Evolutionary conservation across 2,888 invertebrate species (phyloP).

Genomic region (Dryomyza anilis): DNA sequence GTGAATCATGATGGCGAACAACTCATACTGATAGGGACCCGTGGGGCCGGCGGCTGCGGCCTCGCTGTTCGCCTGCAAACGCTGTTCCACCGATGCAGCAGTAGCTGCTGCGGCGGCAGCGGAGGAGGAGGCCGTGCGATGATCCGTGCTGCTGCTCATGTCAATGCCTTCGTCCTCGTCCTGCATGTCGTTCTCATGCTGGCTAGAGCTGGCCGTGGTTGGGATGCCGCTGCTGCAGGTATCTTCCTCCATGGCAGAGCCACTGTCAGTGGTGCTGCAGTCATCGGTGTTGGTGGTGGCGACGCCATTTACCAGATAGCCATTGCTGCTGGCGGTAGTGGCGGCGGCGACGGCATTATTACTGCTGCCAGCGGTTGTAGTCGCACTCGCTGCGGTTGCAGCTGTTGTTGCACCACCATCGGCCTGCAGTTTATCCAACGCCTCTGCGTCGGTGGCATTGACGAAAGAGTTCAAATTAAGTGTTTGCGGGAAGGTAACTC

Average conservation of each 20-base stretch:
- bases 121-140: constrained; percentile 41
- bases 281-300: constrained; percentile 65
- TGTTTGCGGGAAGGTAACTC: constrained; percentile 81
- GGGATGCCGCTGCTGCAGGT: constrained; percentile 63
- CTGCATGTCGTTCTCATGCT: constrained; percentile 58
- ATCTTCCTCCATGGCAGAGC: constrained; percentile 71
- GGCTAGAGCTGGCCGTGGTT: constrained; percentile 57
- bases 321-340: constrained; percentile 24
- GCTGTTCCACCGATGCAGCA: too few relatives aligned
- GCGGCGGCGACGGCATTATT: constrained; percentile 13
- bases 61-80: constrained; percentile 48
- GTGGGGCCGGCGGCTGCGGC: too few relatives aligned
- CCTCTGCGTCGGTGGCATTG: constrained; percentile 49
- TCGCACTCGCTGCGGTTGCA: constrained; percentile 26
- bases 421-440: constrained; percentile 32
- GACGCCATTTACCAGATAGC: constrained; percentile 45
- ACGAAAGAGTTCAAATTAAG: constrained; percentile 80
- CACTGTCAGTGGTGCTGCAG: constrained; percentile 71
- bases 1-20: constrained; percentile 92
- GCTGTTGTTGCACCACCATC: constrained; percentile 46
- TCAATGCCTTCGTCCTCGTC: constrained; percentile 76
- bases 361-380: too few relatives aligned
- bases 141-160: constrained; percentile 63
- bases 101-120: too few relatives aligned
- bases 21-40: constrained; percentile 80